Evolutionary conservation across 2,797 vertebrate genomes (phyloP).

Genomic region (Hypotaenidia philippensis): DNA sequence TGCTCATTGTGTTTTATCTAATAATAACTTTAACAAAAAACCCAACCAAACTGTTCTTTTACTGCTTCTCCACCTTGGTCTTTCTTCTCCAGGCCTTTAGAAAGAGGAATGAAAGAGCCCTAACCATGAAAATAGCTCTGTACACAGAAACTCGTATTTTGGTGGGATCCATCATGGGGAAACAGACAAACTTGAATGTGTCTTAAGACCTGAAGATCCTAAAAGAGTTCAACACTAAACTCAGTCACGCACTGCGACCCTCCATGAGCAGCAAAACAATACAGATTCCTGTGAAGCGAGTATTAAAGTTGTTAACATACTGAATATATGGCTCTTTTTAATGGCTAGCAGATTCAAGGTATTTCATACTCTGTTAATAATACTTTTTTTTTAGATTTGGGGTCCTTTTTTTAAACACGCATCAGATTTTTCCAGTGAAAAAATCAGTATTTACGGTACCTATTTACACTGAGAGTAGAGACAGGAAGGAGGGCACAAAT

Average conservation of each 20-base stretch:
- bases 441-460: neutral
- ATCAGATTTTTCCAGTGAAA: neutral
- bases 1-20: neutral
- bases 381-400: neutral
- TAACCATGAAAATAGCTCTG: neutral
- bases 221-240: neutral
- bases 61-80: neutral
- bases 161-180: neutral
- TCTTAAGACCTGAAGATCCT: neutral
- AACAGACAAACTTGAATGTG: neutral
- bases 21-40: neutral
- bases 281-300: fast-evolving
- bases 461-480: neutral
- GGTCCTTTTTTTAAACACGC: neutral
- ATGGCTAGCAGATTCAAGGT: neutral
- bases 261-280: neutral
- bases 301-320: neutral
- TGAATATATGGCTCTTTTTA: neutral
- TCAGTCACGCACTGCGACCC: neutral
- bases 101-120: neutral
- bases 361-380: neutral
- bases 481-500: neutral
- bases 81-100: neutral
- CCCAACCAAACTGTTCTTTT: neutral
- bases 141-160: neutral